Evolutionary conservation across 2,888 invertebrate genomes (phyloP).

Genomic region (Villa cingulata): DNA sequence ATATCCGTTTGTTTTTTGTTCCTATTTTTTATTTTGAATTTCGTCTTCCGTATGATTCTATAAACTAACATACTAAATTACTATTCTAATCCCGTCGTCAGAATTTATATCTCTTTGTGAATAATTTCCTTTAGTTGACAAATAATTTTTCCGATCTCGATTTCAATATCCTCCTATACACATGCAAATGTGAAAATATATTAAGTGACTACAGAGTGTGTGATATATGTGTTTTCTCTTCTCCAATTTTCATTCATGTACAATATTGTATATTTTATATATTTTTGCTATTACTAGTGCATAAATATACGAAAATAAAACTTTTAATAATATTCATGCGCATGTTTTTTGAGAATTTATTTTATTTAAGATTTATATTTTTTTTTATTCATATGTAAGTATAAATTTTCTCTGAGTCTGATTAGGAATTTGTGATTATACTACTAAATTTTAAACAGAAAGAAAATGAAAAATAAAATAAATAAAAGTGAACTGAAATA

Average conservation of each 20-base stretch:
- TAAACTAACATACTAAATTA: no score
- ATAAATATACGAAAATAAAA: no score
- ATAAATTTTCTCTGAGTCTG: background rate
- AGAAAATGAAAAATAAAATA: no score
- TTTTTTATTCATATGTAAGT: background rate
- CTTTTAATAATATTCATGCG: background rate
- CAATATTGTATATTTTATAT: no score
- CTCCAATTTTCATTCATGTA: background rate
- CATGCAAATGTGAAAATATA: no score
- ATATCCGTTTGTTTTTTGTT: no score
- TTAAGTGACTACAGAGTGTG: background rate
- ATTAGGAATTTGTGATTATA: no score
- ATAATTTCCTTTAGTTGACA: slow-evolving; percentile 3
- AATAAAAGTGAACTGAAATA: no score
- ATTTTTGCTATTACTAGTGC: no score
- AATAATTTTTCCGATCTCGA: slow-evolving; percentile 1
- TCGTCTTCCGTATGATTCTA: no score
- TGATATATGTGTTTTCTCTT: slow-evolving; percentile 1
- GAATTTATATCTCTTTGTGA: background rate
- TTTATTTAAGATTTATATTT: background rate
- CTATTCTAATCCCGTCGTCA: background rate
- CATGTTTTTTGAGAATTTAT: background rate
- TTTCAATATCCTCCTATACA: no score
- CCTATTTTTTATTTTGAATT: no score
- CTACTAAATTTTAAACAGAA: background rate